Conservation (phyloP, 2,113 vertebrate species). For the Mustela nigripes region DNA sequence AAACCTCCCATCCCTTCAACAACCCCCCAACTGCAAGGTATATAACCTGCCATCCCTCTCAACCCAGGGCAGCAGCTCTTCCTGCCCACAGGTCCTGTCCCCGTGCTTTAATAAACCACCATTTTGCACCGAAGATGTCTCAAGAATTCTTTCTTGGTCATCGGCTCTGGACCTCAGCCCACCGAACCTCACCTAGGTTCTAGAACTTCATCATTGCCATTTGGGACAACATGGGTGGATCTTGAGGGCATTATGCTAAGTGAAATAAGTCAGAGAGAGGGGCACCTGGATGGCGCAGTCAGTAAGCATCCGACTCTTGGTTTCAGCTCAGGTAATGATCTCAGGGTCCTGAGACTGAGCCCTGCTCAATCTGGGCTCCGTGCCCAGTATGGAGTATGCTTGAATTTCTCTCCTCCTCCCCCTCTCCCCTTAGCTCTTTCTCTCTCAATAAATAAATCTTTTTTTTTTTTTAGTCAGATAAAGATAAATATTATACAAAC, state of each 20-base stretch:
- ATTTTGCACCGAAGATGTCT: too few relatives aligned
- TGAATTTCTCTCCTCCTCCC: not conserved
- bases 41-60: too few relatives aligned
- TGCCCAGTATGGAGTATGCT: not conserved
- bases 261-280: not conserved
- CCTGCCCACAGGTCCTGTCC: too few relatives aligned
- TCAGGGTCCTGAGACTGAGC: not conserved
- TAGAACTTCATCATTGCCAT: not conserved
- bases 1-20: too few relatives aligned
- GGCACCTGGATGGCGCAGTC: not conserved
- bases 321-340: not conserved
- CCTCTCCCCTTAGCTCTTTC: not conserved
- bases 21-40: too few relatives aligned
- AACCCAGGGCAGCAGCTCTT: too few relatives aligned
- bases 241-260: not conserved
- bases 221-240: not conserved
- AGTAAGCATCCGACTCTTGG: not conserved
- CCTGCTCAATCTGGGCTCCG: not conserved
- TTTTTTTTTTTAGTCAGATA: too few relatives aligned
- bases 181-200: too few relatives aligned
- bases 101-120: too few relatives aligned
- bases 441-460: not conserved
- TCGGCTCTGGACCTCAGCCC: too few relatives aligned
- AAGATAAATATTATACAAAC: not conserved
- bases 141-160: too few relatives aligned